phyloP scores from a whole-genome alignment of 2,113 vertebrate genomes.

The Sclerurus mexicanus region DNA sequence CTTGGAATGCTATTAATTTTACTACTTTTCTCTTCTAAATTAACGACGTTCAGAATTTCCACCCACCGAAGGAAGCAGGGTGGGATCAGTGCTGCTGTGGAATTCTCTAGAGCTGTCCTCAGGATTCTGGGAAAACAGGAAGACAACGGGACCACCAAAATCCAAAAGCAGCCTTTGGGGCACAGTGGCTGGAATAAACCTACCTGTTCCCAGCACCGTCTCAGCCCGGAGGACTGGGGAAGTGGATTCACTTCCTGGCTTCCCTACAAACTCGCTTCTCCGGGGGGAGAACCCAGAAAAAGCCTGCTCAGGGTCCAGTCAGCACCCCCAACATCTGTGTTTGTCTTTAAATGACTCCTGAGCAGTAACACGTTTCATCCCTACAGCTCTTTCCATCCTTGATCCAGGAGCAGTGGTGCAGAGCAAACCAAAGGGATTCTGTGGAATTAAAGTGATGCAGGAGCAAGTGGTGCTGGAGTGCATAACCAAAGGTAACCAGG shows the following conservation, averaged over 20 bases:
- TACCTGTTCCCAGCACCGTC: rapidly evolving
- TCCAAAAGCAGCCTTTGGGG: not conserved
- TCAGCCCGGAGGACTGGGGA: not conserved
- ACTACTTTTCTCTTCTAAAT: not conserved
- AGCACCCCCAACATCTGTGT: rapidly evolving
- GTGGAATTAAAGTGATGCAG: not conserved
- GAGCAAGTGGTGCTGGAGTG: not conserved
- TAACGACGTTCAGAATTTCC: not conserved
- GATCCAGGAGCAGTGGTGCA: not conserved
- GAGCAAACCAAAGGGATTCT: not conserved
- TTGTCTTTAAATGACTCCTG: not conserved
- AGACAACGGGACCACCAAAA: not conserved
- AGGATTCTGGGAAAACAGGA: rapidly evolving
- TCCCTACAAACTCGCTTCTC: not conserved
- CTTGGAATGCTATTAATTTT: not conserved
- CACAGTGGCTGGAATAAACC: not conserved
- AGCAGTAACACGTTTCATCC: not conserved
- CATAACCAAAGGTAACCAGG: not conserved
- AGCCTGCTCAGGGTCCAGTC: not conserved
- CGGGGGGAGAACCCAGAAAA: not conserved
- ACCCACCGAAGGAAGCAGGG: not conserved
- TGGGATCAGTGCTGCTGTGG: not conserved
- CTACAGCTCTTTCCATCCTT: rapidly evolving
- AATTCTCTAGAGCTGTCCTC: not conserved
- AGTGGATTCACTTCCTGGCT: not conserved